Evolutionary conservation across 2,797 vertebrate genomes (phyloP).

Genomic region (Coilia nasus): DNA sequence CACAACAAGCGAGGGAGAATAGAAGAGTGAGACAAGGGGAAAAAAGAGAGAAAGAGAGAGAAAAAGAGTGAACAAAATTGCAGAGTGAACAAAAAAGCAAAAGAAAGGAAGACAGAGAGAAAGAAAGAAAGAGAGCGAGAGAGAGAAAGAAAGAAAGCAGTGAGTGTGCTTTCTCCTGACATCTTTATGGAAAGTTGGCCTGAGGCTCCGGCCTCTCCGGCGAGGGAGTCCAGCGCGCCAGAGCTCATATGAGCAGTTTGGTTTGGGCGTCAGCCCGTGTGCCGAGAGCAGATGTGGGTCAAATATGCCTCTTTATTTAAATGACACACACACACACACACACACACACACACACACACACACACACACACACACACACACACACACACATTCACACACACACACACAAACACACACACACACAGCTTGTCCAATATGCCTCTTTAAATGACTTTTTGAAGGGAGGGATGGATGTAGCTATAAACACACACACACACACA

Average conservation of each 20-base stretch:
- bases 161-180: constrained; percentile 54
- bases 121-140: constrained; percentile 16
- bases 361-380: too few relatives aligned
- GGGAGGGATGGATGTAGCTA: too few relatives aligned
- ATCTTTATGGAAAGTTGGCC: constrained; percentile 52
- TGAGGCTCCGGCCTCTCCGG: constrained; percentile 12
- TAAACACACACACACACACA: too few relatives aligned
- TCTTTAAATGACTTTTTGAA: too few relatives aligned
- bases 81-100: constrained; percentile 6
- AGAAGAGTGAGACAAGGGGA: background rate
- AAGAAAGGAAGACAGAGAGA: constrained; percentile 23
- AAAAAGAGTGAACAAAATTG: constrained; percentile 2
- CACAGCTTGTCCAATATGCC: constrained; percentile 40
- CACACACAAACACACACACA: constrained; percentile 30
- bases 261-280: constrained; percentile 49
- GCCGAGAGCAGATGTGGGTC: constrained; percentile 57
- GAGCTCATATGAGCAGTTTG: constrained; percentile 27
- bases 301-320: constrained; percentile 35
- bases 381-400: too few relatives aligned
- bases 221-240: constrained; percentile 29
- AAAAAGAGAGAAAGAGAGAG: background rate
- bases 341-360: too few relatives aligned
- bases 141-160: constrained; percentile 30
- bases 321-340: background rate
- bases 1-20: background rate